Percentiles rank a stretch among this genome's conserved stretches.
Evolutionary conservation across 2,113 vertebrate species (phyloP).

Genomic region (Taurulus bubalis): DNA sequence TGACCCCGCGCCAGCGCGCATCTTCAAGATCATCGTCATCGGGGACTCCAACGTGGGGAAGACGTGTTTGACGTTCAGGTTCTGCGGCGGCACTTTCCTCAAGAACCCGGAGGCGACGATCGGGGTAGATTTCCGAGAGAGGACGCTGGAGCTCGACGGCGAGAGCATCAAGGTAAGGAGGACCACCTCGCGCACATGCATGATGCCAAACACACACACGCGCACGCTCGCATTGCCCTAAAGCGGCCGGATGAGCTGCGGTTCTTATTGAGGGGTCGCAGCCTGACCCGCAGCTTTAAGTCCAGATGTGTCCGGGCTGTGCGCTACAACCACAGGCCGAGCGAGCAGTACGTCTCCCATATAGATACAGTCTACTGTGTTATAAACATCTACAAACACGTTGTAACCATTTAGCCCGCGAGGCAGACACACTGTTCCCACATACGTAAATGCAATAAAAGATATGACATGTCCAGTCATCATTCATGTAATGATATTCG

Average conservation of each 20-base stretch:
- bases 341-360: background rate
- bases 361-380: background rate
- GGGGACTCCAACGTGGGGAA: slow-evolving; percentile 85
- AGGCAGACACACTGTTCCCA: background rate
- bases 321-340: background rate
- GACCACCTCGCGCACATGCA: background rate
- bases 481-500: background rate
- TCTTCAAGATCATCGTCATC: slow-evolving; percentile 85
- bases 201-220: background rate
- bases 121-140: slow-evolving; percentile 85
- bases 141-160: slow-evolving; percentile 78
- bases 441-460: too few species aligned
- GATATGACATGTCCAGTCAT: background rate
- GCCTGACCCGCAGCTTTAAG: background rate
- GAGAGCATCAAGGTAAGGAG: slow-evolving; percentile 80
- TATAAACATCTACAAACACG: background rate
- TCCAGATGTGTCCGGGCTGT: background rate
- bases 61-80: slow-evolving; percentile 82
- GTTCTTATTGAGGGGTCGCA: background rate
- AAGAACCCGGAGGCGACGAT: slow-evolving; percentile 84
- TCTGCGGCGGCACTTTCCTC: slow-evolving; percentile 82
- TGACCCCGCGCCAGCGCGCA: slow-evolving; percentile 55
- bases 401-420: background rate
- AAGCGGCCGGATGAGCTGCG: background rate
- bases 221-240: too few species aligned